These are phyloP conservation scores for Agonopterix arenella DNA, from an alignment of 2,888 invertebrate genomes.

Conservation along the genomic window DNA sequence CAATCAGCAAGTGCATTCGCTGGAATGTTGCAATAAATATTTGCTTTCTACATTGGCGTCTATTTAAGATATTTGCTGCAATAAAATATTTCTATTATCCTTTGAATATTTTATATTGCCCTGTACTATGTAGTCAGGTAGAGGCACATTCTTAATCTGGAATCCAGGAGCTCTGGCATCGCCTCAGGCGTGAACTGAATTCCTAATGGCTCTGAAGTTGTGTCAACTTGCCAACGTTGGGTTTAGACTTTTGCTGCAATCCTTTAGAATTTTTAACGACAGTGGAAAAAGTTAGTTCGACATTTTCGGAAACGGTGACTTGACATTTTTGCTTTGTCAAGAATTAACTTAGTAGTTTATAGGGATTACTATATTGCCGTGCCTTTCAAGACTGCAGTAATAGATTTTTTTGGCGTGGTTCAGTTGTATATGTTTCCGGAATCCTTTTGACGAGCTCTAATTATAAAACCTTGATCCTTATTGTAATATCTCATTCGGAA, in stretches of 20 bases:
- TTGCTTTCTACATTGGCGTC: neutral
- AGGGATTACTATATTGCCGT: no score
- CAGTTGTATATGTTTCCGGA: no score
- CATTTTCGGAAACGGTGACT: no score
- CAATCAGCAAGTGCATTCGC: neutral
- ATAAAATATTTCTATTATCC: neutral
- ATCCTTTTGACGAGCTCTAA: no score
- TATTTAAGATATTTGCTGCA: neutral
- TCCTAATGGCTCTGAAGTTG: neutral
- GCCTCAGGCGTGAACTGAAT: conserved; percentile 1
- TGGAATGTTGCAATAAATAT: no score
- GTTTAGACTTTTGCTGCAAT: neutral
- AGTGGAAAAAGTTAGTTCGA: neutral
- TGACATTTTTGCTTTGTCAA: no score
- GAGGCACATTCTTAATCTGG: conserved; percentile 5
- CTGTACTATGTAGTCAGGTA: conserved; percentile 3
- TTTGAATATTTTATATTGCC: neutral
- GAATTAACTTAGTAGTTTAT: no score
- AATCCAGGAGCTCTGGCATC: neutral
- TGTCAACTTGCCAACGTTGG: conserved; percentile 3
- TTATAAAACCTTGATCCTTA: no score
- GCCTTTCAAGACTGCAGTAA: no score
- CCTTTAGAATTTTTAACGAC: neutral
- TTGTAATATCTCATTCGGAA: no score
- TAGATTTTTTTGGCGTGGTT: no score